Evolutionary conservation across 2,113 vertebrate genomes (phyloP), one percentile per base, ranked within the genome.

Genomic region (Coturnix japonica): DNA sequence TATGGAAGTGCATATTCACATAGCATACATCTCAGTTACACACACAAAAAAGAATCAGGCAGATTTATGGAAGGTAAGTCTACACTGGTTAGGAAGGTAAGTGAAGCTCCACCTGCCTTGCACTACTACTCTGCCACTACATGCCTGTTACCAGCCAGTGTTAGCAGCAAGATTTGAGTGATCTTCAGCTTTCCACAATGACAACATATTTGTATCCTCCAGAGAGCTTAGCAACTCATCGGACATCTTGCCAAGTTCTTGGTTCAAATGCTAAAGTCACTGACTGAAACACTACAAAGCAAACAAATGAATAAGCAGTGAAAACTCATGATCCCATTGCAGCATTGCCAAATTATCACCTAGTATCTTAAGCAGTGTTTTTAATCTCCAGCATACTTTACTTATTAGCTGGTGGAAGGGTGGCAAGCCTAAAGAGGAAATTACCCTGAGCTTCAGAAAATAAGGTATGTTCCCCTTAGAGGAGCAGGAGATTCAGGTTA

Each of bases 331-430:
- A 70, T 92, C 37, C 66, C 60, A 79, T 87, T 4, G 3, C 47
- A 79, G 67, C 46, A 84, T 94, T 95, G 84, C 83, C 92, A 95
- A 90, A 93, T 95, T 96, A 92, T 90, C 92, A 91, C 89, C 81
- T 73, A 63, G 22, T 76, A 81, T 93, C 59, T 85, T 60, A 43
- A 94, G 70, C 2, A 85, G n/a, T 51, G 43, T 30, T 95, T 94
- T 96, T 87, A 95, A 89, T 95, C 91, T 87, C 49, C 67, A 76
- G 41, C 66, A 85, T 87, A 51, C 56, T 94, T 88, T 76, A 91
- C 74, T 85, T 93, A 90, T 79, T 89, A 89, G 67, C 37, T 81
- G 41, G 54, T 76, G 17, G 89, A 90, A 92, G 63, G 49, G 71
- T 84, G 37, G 63, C 53, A 91, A 84, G 81, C 47, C 84, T 79